Evolutionary conservation across 2,888 invertebrate genomes (phyloP).

Genomic region (Galerucella pusilla): DNA sequence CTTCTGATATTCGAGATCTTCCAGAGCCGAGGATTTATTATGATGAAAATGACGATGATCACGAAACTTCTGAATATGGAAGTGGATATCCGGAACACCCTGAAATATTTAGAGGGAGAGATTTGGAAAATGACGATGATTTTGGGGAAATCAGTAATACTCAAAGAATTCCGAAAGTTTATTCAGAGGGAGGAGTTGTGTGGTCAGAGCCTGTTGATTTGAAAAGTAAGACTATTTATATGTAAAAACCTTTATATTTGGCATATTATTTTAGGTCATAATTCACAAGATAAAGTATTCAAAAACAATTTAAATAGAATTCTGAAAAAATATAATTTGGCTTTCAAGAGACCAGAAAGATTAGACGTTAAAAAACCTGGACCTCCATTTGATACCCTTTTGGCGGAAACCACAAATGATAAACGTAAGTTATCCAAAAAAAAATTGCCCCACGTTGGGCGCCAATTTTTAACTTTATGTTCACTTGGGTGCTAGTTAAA

Average conservation of each 20-base stretch:
- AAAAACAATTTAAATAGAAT: conserved; percentile 68
- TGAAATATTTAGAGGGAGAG: conserved; percentile 40
- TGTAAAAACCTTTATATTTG: not conserved
- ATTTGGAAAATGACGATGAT: conserved; percentile 34
- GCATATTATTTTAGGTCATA: conserved; percentile 10
- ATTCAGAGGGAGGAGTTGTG: conserved; percentile 72
- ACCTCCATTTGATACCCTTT: conserved; percentile 78
- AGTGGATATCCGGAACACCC: conserved; percentile 52
- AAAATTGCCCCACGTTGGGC: no score
- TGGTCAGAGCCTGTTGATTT: conserved; percentile 41
- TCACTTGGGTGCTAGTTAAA: no score
- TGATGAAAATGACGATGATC: conserved; percentile 67
- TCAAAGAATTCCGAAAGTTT: conserved; percentile 62
- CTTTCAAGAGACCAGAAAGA: conserved; percentile 88
- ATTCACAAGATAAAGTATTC: conserved; percentile 52
- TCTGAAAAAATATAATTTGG: conserved; percentile 74
- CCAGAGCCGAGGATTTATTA: conserved; percentile 71
- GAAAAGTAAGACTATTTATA: conserved; percentile 21
- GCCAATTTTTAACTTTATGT: no score
- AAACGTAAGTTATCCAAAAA: not conserved
- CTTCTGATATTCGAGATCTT: conserved; percentile 55
- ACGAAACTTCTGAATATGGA: conserved; percentile 56
- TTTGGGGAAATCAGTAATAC: conserved; percentile 56
- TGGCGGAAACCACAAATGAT: conserved; percentile 55
- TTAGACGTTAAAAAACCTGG: conserved; percentile 96